A percentile compares a stretch with the other conserved stretches of the same genome.
These are phyloP conservation scores for Monopterus albus DNA, from an alignment of 2,113 vertebrate species.

Conservation along the genomic window DNA sequence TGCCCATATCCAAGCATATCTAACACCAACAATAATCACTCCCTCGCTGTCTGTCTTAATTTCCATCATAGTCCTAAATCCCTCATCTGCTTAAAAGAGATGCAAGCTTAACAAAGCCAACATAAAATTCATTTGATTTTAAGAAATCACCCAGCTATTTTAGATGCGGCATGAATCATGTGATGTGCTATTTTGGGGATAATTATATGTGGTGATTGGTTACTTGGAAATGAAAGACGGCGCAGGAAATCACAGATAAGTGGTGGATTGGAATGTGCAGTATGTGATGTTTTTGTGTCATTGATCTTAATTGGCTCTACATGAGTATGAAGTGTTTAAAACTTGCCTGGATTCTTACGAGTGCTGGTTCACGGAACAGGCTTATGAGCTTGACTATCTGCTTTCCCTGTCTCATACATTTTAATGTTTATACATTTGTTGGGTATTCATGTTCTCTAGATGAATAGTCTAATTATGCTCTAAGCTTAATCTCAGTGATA, in stretches of 20 bases:
- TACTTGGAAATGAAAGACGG: neutral
- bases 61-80: conserved; percentile 32
- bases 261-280: conserved; percentile 2
- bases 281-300: conserved; percentile 10
- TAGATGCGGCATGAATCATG: conserved; percentile 13
- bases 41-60: conserved; percentile 24
- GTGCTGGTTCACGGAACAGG: conserved; percentile 74
- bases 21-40: conserved; percentile 24
- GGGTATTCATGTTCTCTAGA: neutral
- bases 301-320: conserved; percentile 5
- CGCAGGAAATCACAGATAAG: conserved; percentile 14
- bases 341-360: too few species aligned
- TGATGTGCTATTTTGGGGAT: neutral
- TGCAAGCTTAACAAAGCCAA: conserved; percentile 44
- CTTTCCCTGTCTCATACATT: neutral
- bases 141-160: conserved; percentile 24
- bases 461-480: too few species aligned
- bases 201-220: conserved; percentile 20
- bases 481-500: too few species aligned
- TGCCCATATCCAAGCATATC: conserved; percentile 13
- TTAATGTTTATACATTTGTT: neutral
- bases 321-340: conserved; percentile 6
- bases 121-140: conserved; percentile 24
- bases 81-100: conserved; percentile 45
- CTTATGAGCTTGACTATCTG: conserved; percentile 78